Conservation (phyloP, 2,113 vertebrate species). For the Alligator sinensis region DNA sequence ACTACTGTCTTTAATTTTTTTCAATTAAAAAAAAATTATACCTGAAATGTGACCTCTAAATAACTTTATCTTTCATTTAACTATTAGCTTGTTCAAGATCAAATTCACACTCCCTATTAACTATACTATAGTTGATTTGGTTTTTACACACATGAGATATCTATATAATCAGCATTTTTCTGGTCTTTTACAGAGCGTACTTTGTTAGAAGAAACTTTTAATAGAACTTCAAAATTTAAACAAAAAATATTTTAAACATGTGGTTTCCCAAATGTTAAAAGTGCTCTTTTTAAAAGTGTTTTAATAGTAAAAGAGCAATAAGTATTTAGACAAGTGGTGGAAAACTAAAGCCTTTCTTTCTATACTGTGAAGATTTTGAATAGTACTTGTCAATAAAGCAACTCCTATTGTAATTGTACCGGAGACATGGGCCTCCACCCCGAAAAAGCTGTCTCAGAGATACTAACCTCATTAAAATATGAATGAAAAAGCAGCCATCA, state of each 20-base stretch:
- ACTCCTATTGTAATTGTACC: slow-evolving; percentile 84
- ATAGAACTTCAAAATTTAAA: slow-evolving; percentile 11
- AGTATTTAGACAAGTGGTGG: slow-evolving; percentile 83
- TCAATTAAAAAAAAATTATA: not conserved
- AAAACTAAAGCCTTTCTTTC: slow-evolving; percentile 88
- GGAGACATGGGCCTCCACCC: slow-evolving; percentile 76
- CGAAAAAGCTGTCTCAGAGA: slow-evolving; percentile 89
- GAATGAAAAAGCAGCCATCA: slow-evolving; percentile 87
- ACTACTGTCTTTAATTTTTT: not conserved
- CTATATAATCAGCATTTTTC: not conserved
- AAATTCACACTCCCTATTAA: not conserved
- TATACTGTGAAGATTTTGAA: slow-evolving; percentile 87
- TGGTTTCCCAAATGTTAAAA: slow-evolving; percentile 1
- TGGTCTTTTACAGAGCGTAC: not conserved
- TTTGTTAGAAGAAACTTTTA: slow-evolving; percentile 6
- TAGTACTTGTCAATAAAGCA: slow-evolving; percentile 91
- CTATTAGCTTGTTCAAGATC: not conserved
- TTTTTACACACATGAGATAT: not conserved
- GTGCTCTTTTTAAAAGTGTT: slow-evolving; percentile 63
- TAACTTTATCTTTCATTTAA: slow-evolving; percentile 17
- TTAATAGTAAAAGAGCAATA: slow-evolving; percentile 68
- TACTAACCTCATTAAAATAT: slow-evolving; percentile 92
- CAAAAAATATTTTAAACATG: not conserved
- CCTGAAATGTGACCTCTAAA: rapidly evolving
- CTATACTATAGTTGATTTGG: not conserved